These are phyloP conservation scores for Dendrocincla fuliginosa DNA, from an alignment of 2,797 vertebrate genomes.

Conservation along the genomic window DNA sequence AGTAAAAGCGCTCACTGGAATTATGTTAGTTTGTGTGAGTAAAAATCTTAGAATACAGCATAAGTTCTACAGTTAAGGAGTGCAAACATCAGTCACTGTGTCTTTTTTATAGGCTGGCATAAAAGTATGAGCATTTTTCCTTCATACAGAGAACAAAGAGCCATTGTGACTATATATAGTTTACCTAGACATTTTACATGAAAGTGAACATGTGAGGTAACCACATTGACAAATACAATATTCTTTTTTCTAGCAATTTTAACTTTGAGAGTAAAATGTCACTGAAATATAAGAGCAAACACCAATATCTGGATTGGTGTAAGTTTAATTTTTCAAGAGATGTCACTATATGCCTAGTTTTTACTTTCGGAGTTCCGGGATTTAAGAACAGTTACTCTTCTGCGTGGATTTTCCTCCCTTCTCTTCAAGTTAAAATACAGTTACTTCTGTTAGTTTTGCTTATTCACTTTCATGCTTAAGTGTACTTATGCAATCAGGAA, in stretches of 20 bases:
- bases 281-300: background rate
- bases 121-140: background rate
- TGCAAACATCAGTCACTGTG: background rate
- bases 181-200: background rate
- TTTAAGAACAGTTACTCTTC: background rate
- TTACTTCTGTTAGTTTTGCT: background rate
- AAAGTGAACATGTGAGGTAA: background rate
- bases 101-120: background rate
- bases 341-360: background rate
- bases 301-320: background rate
- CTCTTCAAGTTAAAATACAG: background rate
- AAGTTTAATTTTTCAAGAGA: background rate
- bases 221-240: background rate
- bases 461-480: background rate
- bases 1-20: background rate
- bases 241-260: background rate
- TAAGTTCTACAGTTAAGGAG: background rate
- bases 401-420: background rate
- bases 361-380: background rate
- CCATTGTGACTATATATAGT: background rate
- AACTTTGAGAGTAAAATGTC: background rate
- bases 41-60: background rate
- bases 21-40: background rate
- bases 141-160: background rate
- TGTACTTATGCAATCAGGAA: background rate